Evolutionary conservation across 2,888 invertebrate genomes (phyloP), one percentile per base, ranked within the genome.

Genomic region (Ecdyonurus torrentis): DNA sequence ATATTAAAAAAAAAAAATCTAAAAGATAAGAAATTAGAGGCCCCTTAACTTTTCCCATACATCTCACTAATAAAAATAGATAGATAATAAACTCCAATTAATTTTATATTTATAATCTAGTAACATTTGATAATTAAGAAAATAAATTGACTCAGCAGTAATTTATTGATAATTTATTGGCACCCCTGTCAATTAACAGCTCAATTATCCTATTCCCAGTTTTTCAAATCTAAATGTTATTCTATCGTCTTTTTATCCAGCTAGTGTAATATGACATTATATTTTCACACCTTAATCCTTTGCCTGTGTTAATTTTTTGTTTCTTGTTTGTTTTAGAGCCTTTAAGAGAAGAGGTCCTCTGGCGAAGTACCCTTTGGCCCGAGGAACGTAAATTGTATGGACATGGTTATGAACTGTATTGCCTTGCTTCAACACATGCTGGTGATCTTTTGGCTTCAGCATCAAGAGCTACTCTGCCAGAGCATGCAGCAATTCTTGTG

Each of bases 341-440:
- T 0, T 95, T 96, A 0, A 89, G 89, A 1, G 97, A 98, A 74
- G 96, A 97, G 74, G 87, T 87, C 2, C 76, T 98, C 10, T 80
- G 91, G 76, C 91, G 94, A 77, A 89, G 93, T 74, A 96, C 96
- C 0, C 78, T 99, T 1, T 99, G 98, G 98, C 96, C 97, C 0
- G 99, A 99, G 77, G 77, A 83, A 22, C 90, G 92, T 71, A 99
- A 99, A 76, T 78, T 98, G 24, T 98, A 98, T 74, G 98, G 96
- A 0, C 98, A 99, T 77, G 97, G 96, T 1, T 93, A 91, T 77
- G 98, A 99, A 75, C 83, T 99, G 67, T 92, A 83, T 75, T 80
- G 87, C 1, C 77, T 96, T 66, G 87, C 89, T 25, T 83, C 88
- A 22, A 84, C 86, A 63, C 74, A 77, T 1, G 84, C 89, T 73